phyloP scores from a whole-genome alignment of 1,140 invertebrate genomes.

The Epicauta chinensis region DNA sequence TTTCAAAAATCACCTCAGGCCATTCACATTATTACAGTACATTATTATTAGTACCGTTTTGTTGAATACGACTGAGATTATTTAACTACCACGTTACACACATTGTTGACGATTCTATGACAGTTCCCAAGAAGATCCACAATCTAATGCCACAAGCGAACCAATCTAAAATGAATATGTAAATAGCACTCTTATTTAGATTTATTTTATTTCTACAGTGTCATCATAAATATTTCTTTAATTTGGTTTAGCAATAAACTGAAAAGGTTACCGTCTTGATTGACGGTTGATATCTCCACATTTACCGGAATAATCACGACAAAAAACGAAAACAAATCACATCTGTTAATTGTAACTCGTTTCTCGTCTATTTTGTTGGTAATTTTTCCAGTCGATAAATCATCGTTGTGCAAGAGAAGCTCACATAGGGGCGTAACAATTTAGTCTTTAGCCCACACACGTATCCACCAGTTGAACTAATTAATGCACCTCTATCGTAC shows the following conservation, averaged over 20 bases:
- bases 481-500: constrained; percentile 28
- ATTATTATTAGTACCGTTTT: constrained; percentile 19
- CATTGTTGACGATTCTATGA: no score
- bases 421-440: constrained; percentile 20
- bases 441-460: constrained; percentile 30
- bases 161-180: no score
- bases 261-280: constrained; percentile 2
- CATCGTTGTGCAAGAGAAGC: constrained; percentile 27
- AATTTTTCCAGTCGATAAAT: constrained; percentile 22
- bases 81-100: constrained; percentile 33
- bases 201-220: no score
- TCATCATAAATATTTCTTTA: no score
- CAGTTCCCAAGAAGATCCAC: no score
- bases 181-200: no score
- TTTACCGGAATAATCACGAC: no score
- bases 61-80: constrained; percentile 30
- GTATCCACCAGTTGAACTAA: constrained; percentile 20
- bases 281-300: constrained; percentile 1
- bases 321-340: no score
- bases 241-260: no score
- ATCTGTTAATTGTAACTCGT: constrained; percentile 1
- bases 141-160: no score
- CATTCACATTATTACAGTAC: no score
- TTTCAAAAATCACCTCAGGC: constrained; percentile 23
- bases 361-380: no score